phyloP scores from a whole-genome alignment of 2,888 invertebrate species.

The Nomada flava region DNA sequence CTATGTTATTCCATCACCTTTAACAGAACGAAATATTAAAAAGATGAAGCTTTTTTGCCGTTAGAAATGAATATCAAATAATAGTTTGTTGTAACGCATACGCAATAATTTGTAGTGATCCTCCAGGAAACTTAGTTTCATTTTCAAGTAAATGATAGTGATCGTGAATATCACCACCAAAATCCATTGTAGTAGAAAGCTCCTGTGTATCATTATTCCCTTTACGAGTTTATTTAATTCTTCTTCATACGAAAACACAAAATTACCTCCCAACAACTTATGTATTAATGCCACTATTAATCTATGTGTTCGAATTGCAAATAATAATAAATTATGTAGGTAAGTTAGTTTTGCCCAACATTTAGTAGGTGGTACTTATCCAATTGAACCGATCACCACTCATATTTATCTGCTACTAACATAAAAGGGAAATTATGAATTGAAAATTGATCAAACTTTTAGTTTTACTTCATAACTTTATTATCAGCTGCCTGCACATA shows the following conservation, averaged over 20 bases:
- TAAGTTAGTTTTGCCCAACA: conserved; percentile 3
- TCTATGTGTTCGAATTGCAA: conserved; percentile 21
- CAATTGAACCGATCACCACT: not conserved
- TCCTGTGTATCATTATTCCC: conserved; percentile 78
- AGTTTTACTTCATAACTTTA: conserved; percentile 1
- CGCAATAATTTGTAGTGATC: conserved; percentile 82
- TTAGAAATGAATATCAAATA: conserved; percentile 26
- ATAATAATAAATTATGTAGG: conserved; percentile 31
- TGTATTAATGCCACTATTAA: not conserved
- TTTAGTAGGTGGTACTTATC: not conserved
- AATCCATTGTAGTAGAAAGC: conserved; percentile 79
- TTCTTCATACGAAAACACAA: not conserved
- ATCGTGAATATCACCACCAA: conserved; percentile 78
- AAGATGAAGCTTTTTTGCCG: conserved; percentile 34
- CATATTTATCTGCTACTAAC: not conserved
- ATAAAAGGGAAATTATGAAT: not conserved
- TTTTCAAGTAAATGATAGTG: conserved; percentile 82
- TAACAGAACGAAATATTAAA: conserved; percentile 61
- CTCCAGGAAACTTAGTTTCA: conserved; percentile 81
- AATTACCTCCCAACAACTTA: not conserved
- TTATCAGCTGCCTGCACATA: not conserved
- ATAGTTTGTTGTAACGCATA: conserved; percentile 70
- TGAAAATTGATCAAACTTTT: not conserved
- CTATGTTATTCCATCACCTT: conserved; percentile 57
- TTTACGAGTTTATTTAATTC: not conserved